phyloP scores from a whole-genome alignment of 2,888 invertebrate genomes.

The Drosophila affinis region DNA sequence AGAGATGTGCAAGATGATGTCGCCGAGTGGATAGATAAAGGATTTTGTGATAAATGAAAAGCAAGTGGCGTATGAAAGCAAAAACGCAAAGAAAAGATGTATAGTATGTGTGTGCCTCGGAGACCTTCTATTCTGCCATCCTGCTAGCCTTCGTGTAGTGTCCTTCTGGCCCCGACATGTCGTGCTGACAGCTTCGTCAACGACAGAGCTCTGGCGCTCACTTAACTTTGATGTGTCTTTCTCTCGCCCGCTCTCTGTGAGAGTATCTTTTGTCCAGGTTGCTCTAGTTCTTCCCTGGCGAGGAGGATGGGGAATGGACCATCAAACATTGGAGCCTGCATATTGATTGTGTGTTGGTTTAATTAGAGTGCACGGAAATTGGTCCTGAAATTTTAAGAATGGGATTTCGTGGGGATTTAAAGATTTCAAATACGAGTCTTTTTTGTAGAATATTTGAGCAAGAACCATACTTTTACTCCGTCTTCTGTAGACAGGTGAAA shows the following conservation, averaged over 20 bases:
- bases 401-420: background rate
- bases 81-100: slow-evolving; percentile 47
- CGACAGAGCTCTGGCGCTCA: slow-evolving; percentile 42
- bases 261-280: slow-evolving; percentile 11
- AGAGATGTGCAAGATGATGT: slow-evolving; percentile 67
- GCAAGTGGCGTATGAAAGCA: slow-evolving; percentile 74
- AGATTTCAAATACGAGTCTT: background rate
- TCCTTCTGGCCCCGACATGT: slow-evolving; percentile 46
- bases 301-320: background rate
- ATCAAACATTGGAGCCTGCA: background rate
- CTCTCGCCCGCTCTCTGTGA: background rate
- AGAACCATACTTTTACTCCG: no score
- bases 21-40: slow-evolving; percentile 76
- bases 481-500: no score
- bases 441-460: no score
- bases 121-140: slow-evolving; percentile 3
- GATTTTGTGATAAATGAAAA: slow-evolving; percentile 78
- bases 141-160: slow-evolving; percentile 25
- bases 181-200: slow-evolving; percentile 65
- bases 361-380: slow-evolving; percentile 19
- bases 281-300: slow-evolving; percentile 18
- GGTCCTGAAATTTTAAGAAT: background rate
- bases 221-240: slow-evolving; percentile 54
- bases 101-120: slow-evolving; percentile 27
- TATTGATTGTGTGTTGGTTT: slow-evolving; percentile 2